Evolutionary conservation across 1,140 invertebrate species (phyloP), one percentile per base, ranked within the genome.

Genomic region (Calosoma granatense): DNA sequence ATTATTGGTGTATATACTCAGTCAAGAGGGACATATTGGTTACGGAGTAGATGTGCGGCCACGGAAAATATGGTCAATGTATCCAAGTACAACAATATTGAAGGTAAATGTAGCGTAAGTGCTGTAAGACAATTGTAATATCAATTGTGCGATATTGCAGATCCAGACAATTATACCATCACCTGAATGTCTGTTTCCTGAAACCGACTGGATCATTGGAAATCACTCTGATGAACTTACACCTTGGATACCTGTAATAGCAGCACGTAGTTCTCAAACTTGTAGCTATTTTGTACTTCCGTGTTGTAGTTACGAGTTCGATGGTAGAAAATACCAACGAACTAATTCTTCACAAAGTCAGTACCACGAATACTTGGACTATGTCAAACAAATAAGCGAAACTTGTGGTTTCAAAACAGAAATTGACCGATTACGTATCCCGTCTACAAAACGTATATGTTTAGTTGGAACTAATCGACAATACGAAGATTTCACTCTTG

Each of bases 191-290:
- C 66, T 83, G n/a, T 92, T 88, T 68, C 82, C 85, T 20, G 77
- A 85, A n/a, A 79, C 74, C 39, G 90, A 97, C 70, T 98, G 94
- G 93, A 72, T 98, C 12, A 95, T 99, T 72, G 96, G 97, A 41
- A 99, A 99, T 78, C 97, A 99, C 77, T 96, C 94, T 39, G 97
- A 98, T 78, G 96, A 98, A 70, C 72, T 99, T 3, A 97, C 95
- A 22, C 94, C 96, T 3, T 99, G 96, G 95, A 87, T 99, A 63
- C 94, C 96, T 26, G 85, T 98, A 1, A 85, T 98, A 56, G 88
- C 94, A 30, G 82, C 89, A 0, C 81, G 80, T 57, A 82, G 80
- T 71, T 80, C 84, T 2, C 76, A 78, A 59, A 72, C 77, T 54
- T 84, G 85, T 58, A 84, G 82, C 51, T 94, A 88, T 66, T 97